Conservation (phyloP, 2,888 invertebrate species). For the Pocota personata region DNA sequence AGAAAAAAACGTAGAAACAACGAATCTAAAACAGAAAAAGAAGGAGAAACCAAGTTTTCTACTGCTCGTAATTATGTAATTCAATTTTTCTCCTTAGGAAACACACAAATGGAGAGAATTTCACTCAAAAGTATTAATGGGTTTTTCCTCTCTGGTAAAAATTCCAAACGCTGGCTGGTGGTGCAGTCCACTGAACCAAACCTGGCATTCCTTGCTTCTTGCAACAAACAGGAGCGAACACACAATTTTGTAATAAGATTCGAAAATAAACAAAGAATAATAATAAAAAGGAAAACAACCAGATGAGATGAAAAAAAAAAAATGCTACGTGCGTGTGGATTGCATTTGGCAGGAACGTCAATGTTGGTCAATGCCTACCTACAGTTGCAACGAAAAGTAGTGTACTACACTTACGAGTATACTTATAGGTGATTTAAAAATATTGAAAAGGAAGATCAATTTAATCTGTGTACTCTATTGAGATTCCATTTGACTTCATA, state of each 20-base stretch:
- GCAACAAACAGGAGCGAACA: background rate
- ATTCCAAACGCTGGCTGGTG: slow-evolving; percentile 12
- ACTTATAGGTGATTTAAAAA: background rate
- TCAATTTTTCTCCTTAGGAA: slow-evolving; percentile 27
- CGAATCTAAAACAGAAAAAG: background rate
- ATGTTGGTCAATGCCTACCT: background rate
- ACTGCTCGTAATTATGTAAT: slow-evolving; percentile 48
- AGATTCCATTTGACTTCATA: too few species aligned
- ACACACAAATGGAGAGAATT: slow-evolving; percentile 5
- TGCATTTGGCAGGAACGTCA: background rate
- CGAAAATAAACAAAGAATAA: slow-evolving; percentile 16
- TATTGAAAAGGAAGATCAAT: too few species aligned
- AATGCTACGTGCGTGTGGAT: background rate
- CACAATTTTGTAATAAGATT: slow-evolving; percentile 24
- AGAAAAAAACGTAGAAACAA: slow-evolving; percentile 8
- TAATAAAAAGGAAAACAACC: background rate
- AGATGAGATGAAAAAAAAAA: background rate
- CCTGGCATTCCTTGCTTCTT: background rate
- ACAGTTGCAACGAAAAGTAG: background rate
- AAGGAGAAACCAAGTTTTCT: background rate
- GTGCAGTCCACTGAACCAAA: slow-evolving; percentile 15
- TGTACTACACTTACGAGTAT: too few species aligned
- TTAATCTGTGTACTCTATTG: too few species aligned
- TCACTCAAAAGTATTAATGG: slow-evolving; percentile 50
- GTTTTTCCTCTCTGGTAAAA: slow-evolving; percentile 15